Evolutionary conservation across 1,140 invertebrate species (phyloP), one percentile per base, ranked within the genome.

Genomic region (Cotesia glomerata): DNA sequence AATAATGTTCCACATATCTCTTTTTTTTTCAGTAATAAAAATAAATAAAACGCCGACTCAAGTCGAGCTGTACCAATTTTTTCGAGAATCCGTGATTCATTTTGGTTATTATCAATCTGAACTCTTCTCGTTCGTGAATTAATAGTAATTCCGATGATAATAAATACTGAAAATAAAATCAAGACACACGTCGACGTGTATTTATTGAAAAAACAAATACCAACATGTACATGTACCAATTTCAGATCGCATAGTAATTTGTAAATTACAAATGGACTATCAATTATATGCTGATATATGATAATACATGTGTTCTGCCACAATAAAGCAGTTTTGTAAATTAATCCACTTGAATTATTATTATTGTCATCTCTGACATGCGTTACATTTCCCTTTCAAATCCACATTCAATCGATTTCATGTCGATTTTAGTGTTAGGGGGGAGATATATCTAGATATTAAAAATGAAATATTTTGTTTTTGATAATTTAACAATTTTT

Each of bases 241-340:
- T 73, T 74, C 72, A 69, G 67, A 79, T 75, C 79, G 77, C 77
- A 82, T 82, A 74, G 79, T 82, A 81, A 84, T 83, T 84, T 84
- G 80, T 83, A 82, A 84, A 84, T 81, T 83, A 84, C 78, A 80
- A 26, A 82, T 84, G 78, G 76, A 84, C 77, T 84, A 58, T 5
- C 81, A 80, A 82, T 84, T 82, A 84, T 84, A 83, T 82, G 83
- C 82, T 84, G 80, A 77, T 83, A 84, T 81, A 81, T 84, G 79
- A 84, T 83, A 82, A 84, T 84, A 84, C 81, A 81, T 84, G 83
- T 84, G 83, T 83, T 84, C 83, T 84, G 83, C 83, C 83, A 84
- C 83, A 84, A 84, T 84, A 84, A 84, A 84, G 82, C 83, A 84
- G 83, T 84, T 84, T 84, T 84, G 82, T 84, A 67, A 74, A 71